A percentile compares a stretch with the other conserved stretches of the same genome.
phyloP scores from a whole-genome alignment of 2,888 invertebrate species.

The Epistrophella euchroma region DNA sequence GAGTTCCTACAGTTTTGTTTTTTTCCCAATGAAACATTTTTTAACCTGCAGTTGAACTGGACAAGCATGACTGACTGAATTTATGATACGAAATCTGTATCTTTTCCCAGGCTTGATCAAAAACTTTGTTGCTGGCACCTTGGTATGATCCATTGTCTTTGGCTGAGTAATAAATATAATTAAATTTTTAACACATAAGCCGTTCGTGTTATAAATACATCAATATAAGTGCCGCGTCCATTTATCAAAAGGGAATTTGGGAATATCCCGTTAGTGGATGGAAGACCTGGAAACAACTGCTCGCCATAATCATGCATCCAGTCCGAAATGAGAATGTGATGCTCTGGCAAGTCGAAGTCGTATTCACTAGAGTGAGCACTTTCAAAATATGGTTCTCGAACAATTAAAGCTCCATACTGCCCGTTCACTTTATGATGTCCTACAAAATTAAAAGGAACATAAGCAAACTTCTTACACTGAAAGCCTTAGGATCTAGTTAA shows the following conservation, averaged over 20 bases:
- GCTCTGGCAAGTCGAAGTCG: constrained; percentile 89
- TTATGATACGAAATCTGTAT: constrained; percentile 82
- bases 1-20: neutral
- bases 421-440: constrained; percentile 92
- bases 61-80: constrained; percentile 81
- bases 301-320: constrained; percentile 89
- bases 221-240: constrained; percentile 79
- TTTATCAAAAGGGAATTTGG: constrained; percentile 80
- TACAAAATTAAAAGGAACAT: constrained; percentile 70
- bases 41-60: constrained; percentile 80
- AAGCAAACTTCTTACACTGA: constrained; percentile 1
- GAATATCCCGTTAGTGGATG: constrained; percentile 72
- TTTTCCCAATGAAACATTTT: neutral
- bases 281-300: constrained; percentile 79
- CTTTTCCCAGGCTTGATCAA: constrained; percentile 78
- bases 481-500: neutral
- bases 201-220: constrained; percentile 64
- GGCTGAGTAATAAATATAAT: constrained; percentile 32
- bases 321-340: constrained; percentile 90
- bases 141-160: constrained; percentile 45
- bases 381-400: constrained; percentile 87
- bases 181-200: neutral
- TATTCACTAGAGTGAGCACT: constrained; percentile 87
- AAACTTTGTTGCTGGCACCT: constrained; percentile 78
- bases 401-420: constrained; percentile 89